These are phyloP conservation scores for Tadarida brasiliensis DNA, from an alignment of 2,797 vertebrate species.

Conservation along the genomic window DNA sequence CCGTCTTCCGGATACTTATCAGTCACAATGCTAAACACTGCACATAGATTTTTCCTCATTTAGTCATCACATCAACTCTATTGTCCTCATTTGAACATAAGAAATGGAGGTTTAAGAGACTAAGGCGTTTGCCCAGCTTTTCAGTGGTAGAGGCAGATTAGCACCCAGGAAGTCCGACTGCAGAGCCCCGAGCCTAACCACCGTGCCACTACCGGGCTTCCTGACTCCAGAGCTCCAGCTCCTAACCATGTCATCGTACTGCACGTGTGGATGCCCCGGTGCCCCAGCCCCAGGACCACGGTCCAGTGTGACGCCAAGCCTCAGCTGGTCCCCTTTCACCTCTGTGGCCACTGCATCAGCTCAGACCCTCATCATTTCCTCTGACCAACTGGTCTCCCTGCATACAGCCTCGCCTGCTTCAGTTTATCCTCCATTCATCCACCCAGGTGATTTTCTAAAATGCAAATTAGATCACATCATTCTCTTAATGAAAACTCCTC, in stretches of 20 bases:
- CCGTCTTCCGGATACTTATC: neutral
- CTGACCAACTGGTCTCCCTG: neutral
- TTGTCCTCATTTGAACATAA: neutral
- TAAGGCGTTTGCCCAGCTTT: neutral
- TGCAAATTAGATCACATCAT: neutral
- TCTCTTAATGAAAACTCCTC: neutral
- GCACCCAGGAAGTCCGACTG: neutral
- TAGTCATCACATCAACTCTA: neutral
- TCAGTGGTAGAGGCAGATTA: neutral
- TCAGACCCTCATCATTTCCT: neutral
- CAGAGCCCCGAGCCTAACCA: neutral
- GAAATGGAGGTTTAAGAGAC: neutral
- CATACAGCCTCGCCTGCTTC: rapidly evolving
- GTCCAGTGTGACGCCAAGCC: rapidly evolving
- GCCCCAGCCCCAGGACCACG: neutral
- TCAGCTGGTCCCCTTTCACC: neutral
- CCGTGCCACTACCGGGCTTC: neutral
- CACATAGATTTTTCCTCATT: neutral
- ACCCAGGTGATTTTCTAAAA: neutral
- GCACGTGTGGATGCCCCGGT: rapidly evolving
- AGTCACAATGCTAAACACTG: neutral
- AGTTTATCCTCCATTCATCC: too few species aligned
- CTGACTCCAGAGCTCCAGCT: neutral
- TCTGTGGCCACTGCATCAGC: neutral
- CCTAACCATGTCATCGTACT: rapidly evolving